These are phyloP conservation scores for Ifrita kowaldi DNA, from an alignment of 2,113 vertebrate species.

Conservation along the genomic window DNA sequence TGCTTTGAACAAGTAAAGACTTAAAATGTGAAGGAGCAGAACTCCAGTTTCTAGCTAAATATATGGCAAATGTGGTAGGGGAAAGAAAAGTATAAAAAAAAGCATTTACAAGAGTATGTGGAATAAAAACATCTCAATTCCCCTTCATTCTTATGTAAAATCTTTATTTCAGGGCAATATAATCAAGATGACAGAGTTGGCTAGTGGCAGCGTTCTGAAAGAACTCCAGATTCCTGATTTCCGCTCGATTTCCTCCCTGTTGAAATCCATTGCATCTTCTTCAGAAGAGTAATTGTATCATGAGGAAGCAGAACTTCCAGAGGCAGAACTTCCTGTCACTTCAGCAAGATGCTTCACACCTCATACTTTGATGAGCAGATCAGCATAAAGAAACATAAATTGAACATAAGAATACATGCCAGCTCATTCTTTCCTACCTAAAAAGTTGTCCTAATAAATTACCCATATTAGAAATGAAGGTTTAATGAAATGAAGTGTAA, in stretches of 20 bases:
- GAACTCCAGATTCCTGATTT: neutral
- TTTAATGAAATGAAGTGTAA: neutral
- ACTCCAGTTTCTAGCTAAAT: neutral
- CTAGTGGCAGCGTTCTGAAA: neutral
- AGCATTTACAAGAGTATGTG: neutral
- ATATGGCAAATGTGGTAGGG: neutral
- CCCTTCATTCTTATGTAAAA: neutral
- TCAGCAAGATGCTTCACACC: neutral
- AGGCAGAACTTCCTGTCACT: neutral
- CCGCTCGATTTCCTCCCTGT: neutral
- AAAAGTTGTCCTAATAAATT: neutral
- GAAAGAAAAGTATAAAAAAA: neutral
- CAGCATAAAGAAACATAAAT: neutral
- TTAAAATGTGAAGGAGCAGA: neutral
- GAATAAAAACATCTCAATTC: neutral
- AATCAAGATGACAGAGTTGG: neutral
- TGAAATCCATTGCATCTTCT: neutral
- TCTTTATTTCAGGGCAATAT: neutral
- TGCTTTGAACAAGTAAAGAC: neutral
- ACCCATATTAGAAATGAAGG: neutral
- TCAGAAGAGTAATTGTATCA: neutral
- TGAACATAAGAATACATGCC: neutral
- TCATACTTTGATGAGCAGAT: neutral
- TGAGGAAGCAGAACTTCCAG: neutral
- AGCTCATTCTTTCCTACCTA: neutral